phyloP scores from a whole-genome alignment of 2,888 invertebrate genomes.

The Agonopterix alstromeriana region DNA sequence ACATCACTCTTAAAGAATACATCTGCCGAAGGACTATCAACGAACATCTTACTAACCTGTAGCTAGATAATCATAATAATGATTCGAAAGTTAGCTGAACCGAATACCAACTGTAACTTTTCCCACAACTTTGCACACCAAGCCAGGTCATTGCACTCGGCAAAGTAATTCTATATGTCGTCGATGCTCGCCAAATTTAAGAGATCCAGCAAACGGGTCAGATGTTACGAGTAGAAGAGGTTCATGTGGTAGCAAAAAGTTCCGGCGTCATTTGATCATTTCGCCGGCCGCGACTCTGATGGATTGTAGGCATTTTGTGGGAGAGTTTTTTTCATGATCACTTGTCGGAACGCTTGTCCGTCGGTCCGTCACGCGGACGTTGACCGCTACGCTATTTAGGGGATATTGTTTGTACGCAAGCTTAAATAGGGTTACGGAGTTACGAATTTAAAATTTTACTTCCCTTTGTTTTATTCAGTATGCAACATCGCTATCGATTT shows the following conservation, averaged over 20 bases:
- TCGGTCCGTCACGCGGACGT: conserved; percentile 57
- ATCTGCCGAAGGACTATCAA: neutral
- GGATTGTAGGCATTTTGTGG: conserved; percentile 34
- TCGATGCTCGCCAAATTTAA: conserved; percentile 36
- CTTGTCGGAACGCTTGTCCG: conserved; percentile 58
- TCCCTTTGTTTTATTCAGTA: too few relatives aligned
- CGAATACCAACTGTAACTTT: neutral
- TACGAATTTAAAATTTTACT: too few relatives aligned
- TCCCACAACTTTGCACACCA: conserved; percentile 15
- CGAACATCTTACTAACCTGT: too few relatives aligned
- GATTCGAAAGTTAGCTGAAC: neutral
- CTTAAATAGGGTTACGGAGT: too few relatives aligned
- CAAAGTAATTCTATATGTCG: conserved; percentile 47
- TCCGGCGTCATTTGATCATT: conserved; percentile 63
- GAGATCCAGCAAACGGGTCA: conserved; percentile 40
- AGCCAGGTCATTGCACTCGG: conserved; percentile 41
- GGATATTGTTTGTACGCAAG: conserved; percentile 34
- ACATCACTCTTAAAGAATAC: too few relatives aligned
- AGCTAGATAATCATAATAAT: too few relatives aligned
- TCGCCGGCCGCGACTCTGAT: conserved; percentile 41
- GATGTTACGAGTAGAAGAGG: conserved; percentile 26
- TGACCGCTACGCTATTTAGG: conserved; percentile 65
- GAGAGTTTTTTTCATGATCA: conserved; percentile 54
- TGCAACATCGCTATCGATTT: too few relatives aligned
- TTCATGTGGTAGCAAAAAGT: conserved; percentile 50